phyloP scores from a whole-genome alignment of 30 jellyfish, hydroid and myxozoan genomes.

The Sanderia malayensis region DNA sequence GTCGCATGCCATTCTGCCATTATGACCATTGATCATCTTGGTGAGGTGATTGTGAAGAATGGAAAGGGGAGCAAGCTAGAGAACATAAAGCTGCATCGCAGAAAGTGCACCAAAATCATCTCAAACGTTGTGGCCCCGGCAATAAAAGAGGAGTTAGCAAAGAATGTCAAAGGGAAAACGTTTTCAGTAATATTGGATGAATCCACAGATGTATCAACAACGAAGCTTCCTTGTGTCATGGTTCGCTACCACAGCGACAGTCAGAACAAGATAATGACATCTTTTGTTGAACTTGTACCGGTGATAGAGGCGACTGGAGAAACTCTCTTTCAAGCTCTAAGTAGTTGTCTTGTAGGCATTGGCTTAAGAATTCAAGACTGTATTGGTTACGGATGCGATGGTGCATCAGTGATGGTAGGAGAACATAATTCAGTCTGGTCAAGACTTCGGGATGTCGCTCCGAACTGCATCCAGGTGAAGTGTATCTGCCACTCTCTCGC shows the following conservation, averaged over 20 bases:
- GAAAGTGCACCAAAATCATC: too few relatives aligned
- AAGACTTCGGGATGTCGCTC: slow-evolving; percentile 40
- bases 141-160: too few relatives aligned
- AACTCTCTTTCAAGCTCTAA: slow-evolving; percentile 2
- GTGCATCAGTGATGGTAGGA: slow-evolving; percentile 72
- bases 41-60: too few relatives aligned
- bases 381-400: slow-evolving; percentile 44
- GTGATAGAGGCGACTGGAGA: not conserved
- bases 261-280: not conserved
- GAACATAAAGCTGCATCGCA: too few relatives aligned
- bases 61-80: too few relatives aligned
- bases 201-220: slow-evolving; percentile 47
- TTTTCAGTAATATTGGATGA: slow-evolving; percentile 49
- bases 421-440: too few relatives aligned
- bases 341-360: slow-evolving; percentile 13
- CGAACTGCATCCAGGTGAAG: slow-evolving; percentile 56
- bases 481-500: slow-evolving; percentile 77
- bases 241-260: slow-evolving; percentile 38
- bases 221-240: slow-evolving; percentile 35
- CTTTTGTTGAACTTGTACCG: not conserved
- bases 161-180: slow-evolving; percentile 46
- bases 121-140: too few relatives aligned
- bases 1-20: slow-evolving; percentile 71
- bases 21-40: too few relatives aligned
- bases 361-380: slow-evolving; percentile 38